Evolutionary conservation across 2,797 vertebrate species (phyloP).

Genomic region (Neomorphus geoffroyi): DNA sequence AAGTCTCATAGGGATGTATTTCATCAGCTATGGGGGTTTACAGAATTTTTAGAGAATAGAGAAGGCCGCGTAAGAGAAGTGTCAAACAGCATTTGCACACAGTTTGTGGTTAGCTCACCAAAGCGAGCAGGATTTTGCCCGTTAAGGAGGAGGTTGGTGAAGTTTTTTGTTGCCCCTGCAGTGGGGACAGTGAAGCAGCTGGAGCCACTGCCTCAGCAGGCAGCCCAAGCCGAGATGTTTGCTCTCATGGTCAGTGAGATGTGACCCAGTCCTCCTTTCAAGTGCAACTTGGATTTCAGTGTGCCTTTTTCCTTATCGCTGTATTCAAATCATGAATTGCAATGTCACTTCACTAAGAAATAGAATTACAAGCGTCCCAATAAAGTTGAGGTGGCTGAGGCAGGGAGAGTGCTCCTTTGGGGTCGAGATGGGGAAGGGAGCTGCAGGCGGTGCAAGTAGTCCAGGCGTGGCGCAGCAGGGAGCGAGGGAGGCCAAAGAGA

Average conservation of each 20-base stretch:
- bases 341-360: not conserved
- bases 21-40: not conserved
- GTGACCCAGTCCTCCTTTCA: not conserved
- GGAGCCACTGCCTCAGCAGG: not conserved
- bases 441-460: not conserved
- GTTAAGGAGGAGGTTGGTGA: not conserved
- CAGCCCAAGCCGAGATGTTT: not conserved
- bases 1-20: not conserved
- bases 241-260: not conserved
- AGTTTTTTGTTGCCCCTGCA: not conserved
- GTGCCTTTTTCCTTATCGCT: not conserved
- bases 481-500: not conserved
- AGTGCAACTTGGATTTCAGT: not conserved
- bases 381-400: not conserved
- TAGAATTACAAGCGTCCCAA: not conserved
- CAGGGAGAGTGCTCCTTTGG: not conserved
- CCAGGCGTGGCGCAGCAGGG: fast-evolving
- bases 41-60: not conserved
- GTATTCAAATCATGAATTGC: not conserved
- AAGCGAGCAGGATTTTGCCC: not conserved
- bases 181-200: not conserved
- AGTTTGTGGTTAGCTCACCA: not conserved
- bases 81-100: not conserved
- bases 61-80: fast-evolving
- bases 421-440: not conserved